Base-by-base conservation (phyloP, 1,140 invertebrate species). In the Meloidogyne floridensis region DNA sequence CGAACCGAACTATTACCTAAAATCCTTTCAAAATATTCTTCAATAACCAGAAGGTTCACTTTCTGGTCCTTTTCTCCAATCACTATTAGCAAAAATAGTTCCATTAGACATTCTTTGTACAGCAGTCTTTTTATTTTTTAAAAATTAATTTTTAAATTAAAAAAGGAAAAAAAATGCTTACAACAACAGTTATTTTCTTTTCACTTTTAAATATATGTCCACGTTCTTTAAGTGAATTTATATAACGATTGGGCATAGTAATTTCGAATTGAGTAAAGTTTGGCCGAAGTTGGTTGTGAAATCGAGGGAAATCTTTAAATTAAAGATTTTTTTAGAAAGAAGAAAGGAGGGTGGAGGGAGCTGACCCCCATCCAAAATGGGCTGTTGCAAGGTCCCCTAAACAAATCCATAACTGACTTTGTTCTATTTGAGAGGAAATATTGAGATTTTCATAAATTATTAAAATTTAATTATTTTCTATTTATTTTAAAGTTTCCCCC, bases 271-370 rank as follows among this genome's bases (percentile, higher is more conserved):
- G 86, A 0, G 96, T 87, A 53, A 92, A 83, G 93, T 96, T 94
- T 0, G 97, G 97, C 84, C 93, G 92, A 0, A 98, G 91, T 89
- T 98, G 96, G 91, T 98, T 95, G 90, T 98, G 96, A 80, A 98
- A 92, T 80, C 96, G 92, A 0, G 94, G 93, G 2, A 93, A 93
- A 91, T 97, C 96, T 65, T 65, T n/a, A n/a, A 65, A 65, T n/a
- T 54, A 5, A 32, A 42, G 18, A 54, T 47, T n/a, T 75, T 2
- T 32, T 71, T 70, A n/a, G n/a, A n/a, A n/a, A n/a, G n/a, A n/a
- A n/a, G n/a, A n/a, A n/a, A n/a, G n/a, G n/a, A 32, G 32, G 32
- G 32, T 32, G 32, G 32, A 32, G 32, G n/a, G n/a, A n/a, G n/a
- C n/a, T n/a, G n/a, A n/a, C n/a, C n/a, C n/a, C n/a, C n/a, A n/a